A percentile compares a stretch with the other conserved stretches of the same genome.
Conservation (phyloP, 1,140 invertebrate species). For the Heterodera schachtii region DNA sequence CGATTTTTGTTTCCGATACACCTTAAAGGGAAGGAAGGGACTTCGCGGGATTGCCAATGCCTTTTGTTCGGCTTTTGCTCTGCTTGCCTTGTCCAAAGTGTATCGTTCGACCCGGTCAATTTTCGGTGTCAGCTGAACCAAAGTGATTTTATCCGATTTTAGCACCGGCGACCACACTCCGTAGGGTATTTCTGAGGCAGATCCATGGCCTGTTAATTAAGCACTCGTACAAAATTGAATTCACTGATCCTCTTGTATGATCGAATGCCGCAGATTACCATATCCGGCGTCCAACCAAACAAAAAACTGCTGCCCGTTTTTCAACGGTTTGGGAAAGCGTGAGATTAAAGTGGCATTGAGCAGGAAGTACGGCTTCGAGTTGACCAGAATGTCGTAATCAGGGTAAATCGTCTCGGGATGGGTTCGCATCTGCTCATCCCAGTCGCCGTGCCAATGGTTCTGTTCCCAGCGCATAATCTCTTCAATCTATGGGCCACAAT, state of each 20-base stretch:
- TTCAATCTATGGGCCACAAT: slow-evolving; percentile 29
- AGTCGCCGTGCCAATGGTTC: slow-evolving; percentile 41
- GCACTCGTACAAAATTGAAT: not conserved
- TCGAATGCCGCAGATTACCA: not conserved
- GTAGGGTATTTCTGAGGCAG: slow-evolving; percentile 44
- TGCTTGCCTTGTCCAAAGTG: slow-evolving; percentile 14
- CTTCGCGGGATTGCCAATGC: not conserved
- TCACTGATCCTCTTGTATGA: not conserved
- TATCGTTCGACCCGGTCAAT: slow-evolving; percentile 39
- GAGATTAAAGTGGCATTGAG: slow-evolving; percentile 54
- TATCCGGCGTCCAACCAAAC: slow-evolving; percentile 56
- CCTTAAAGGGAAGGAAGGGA: slow-evolving; percentile 5
- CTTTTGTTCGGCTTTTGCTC: not conserved
- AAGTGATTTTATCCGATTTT: slow-evolving; percentile 43
- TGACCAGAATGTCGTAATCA: slow-evolving; percentile 56
- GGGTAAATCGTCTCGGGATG: slow-evolving; percentile 54
- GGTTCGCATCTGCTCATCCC: slow-evolving; percentile 43
- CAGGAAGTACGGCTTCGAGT: slow-evolving; percentile 54
- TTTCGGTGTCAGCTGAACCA: slow-evolving; percentile 45
- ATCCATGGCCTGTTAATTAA: slow-evolving; percentile 45
- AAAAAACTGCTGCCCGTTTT: slow-evolving; percentile 37
- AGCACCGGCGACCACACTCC: slow-evolving; percentile 43
- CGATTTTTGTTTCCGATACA: slow-evolving; percentile 49
- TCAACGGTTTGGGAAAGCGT: slow-evolving; percentile 32
- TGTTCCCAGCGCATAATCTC: slow-evolving; percentile 50